Conservation (phyloP, 2,888 invertebrate genomes). For the Polyploca ridens region DNA sequence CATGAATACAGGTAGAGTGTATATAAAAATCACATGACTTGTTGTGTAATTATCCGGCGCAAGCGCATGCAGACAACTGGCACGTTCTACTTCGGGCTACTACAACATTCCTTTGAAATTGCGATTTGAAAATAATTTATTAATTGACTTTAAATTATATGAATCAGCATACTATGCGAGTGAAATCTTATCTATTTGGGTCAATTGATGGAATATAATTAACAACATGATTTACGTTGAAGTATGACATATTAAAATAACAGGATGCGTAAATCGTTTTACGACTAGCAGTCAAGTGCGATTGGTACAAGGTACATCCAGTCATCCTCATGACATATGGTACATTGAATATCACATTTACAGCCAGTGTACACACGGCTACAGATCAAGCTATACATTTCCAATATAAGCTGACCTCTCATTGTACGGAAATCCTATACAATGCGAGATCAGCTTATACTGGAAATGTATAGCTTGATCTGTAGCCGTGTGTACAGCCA, state of each 20-base stretch:
- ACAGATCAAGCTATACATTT: too few species aligned
- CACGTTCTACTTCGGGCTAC: conserved; percentile 6
- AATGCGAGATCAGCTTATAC: too few species aligned
- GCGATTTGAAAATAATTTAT: conserved; percentile 8
- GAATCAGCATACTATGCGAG: background rate
- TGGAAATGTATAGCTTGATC: too few species aligned
- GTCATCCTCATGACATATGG: conserved; percentile 29
- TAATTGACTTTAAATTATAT: conserved; percentile 6
- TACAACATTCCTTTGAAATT: conserved; percentile 8
- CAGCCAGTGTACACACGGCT: too few species aligned
- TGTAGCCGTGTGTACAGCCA: too few species aligned
- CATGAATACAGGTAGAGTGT: background rate
- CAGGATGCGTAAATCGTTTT: conserved; percentile 1
- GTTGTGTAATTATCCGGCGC: conserved; percentile 8
- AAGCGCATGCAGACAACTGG: conserved; percentile 9
- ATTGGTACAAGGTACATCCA: background rate
- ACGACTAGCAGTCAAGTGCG: background rate
- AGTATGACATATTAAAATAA: background rate
- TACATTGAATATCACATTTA: conserved; percentile 23
- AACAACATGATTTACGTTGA: background rate
- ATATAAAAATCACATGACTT: conserved; percentile 6
- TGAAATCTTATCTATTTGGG: background rate
- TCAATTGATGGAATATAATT: conserved; percentile 1
- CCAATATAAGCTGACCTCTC: too few species aligned
- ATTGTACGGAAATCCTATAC: too few species aligned